Evolutionary conservation across 2,888 invertebrate species (phyloP).

Genomic region (Eupithecia inturbata): DNA sequence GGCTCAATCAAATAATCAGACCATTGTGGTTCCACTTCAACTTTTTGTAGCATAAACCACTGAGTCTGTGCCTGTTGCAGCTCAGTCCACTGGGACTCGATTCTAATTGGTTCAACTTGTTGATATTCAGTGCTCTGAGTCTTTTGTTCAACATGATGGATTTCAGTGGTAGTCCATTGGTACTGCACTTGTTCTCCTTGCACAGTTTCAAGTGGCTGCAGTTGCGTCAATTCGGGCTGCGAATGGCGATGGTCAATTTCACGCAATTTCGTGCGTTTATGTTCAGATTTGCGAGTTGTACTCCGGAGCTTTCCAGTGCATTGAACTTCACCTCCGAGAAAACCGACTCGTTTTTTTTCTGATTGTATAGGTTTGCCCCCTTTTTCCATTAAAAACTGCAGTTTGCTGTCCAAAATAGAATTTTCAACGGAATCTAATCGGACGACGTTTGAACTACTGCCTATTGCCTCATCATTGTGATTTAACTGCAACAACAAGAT

Average conservation of each 20-base stretch:
- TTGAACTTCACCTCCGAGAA: slow-evolving; percentile 9
- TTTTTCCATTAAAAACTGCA: slow-evolving; percentile 18
- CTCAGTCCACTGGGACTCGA: slow-evolving; percentile 21
- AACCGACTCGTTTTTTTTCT: not conserved
- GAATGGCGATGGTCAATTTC: slow-evolving; percentile 7
- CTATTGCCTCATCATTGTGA: not conserved
- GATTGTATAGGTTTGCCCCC: not conserved
- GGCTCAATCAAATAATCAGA: slow-evolving; percentile 18
- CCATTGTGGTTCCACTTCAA: slow-evolving; percentile 22
- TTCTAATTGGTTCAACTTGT: slow-evolving; percentile 15
- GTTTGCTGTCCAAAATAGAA: slow-evolving; percentile 6
- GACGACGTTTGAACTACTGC: not conserved
- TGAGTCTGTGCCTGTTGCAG: slow-evolving; percentile 17
- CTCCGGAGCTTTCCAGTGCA: not conserved
- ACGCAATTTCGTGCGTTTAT: slow-evolving; percentile 12
- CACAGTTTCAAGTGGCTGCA: slow-evolving; percentile 6
- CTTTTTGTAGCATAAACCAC: slow-evolving; percentile 19
- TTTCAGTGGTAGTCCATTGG: slow-evolving; percentile 8
- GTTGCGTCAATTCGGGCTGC: slow-evolving; percentile 12
- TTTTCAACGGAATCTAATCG: slow-evolving; percentile 12
- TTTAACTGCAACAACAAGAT: slow-evolving; percentile 22
- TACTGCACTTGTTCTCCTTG: slow-evolving; percentile 9
- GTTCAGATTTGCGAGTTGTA: not conserved
- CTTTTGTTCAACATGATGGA: not conserved
- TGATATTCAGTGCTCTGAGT: not conserved